phyloP scores from a whole-genome alignment of 2,797 vertebrate species.

The Esox masquinongy region DNA sequence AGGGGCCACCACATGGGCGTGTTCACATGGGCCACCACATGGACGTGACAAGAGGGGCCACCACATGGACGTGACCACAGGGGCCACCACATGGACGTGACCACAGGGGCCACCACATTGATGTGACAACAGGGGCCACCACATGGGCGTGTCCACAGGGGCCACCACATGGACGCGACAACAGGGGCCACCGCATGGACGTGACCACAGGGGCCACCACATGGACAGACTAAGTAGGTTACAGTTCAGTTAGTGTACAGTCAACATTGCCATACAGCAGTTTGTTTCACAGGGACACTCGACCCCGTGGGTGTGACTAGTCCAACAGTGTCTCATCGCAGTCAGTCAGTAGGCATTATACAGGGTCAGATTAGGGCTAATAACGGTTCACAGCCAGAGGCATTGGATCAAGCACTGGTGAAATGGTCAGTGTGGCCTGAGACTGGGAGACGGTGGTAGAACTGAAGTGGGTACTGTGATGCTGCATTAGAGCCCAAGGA shows the following conservation, averaged over 20 bases:
- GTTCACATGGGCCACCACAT: no score
- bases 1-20: no score
- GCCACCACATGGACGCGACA: no score
- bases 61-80: no score
- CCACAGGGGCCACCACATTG: no score
- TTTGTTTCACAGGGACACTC: no score
- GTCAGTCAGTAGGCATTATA: conserved; percentile 1
- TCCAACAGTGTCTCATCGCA: not conserved
- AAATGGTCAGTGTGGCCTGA: conserved; percentile 7
- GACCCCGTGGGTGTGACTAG: not conserved
- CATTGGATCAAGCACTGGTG: conserved; percentile 8
- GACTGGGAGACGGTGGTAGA: conserved; percentile 16
- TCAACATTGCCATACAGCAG: not conserved
- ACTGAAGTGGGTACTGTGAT: conserved; percentile 2
- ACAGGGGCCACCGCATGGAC: no score
- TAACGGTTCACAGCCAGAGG: not conserved
- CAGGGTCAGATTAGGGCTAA: not conserved
- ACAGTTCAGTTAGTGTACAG: not conserved
- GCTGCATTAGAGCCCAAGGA: not conserved
- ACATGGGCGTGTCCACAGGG: no score
- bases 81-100: no score
- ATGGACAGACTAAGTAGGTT: not conserved
- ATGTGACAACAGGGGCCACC: no score
- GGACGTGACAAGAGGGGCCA: no score
- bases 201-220: not conserved